Evolutionary conservation across 2,113 vertebrate genomes (phyloP).

Genomic region (Leucoraja erinaceus): DNA sequence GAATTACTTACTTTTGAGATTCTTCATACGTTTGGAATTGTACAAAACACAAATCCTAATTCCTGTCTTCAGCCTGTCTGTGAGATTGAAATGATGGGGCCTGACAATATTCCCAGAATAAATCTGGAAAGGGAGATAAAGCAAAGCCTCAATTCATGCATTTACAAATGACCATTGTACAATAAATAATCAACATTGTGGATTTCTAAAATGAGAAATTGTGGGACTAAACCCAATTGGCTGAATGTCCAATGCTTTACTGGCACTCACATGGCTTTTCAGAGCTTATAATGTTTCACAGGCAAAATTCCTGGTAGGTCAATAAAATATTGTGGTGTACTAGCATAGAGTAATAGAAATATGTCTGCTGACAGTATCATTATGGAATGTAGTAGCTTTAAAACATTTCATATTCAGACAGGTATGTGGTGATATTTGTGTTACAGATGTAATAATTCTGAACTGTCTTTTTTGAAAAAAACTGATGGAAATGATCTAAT

Average conservation of each 20-base stretch:
- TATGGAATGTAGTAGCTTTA: slow-evolving; percentile 7
- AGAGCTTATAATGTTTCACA: neutral
- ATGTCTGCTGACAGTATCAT: slow-evolving; percentile 13
- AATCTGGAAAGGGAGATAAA: neutral
- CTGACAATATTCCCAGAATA: neutral
- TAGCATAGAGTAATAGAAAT: neutral
- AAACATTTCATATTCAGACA: slow-evolving; percentile 13
- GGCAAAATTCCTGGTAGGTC: neutral
- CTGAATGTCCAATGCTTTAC: neutral
- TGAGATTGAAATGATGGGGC: neutral
- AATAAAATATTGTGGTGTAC: neutral
- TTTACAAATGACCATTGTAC: neutral
- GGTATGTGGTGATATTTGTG: slow-evolving; percentile 8
- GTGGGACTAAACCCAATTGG: neutral
- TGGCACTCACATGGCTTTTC: neutral
- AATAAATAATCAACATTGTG: neutral
- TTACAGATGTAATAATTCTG: slow-evolving; percentile 18
- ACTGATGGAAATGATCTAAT: slow-evolving; percentile 6
- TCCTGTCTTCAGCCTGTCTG: neutral
- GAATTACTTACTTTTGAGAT: neutral
- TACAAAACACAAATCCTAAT: neutral
- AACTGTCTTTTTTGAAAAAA: neutral
- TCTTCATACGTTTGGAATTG: neutral
- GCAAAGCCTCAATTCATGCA: neutral
- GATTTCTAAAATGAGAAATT: neutral